Base-by-base conservation (phyloP, 2,113 vertebrate species). In the Rhineura floridana region DNA sequence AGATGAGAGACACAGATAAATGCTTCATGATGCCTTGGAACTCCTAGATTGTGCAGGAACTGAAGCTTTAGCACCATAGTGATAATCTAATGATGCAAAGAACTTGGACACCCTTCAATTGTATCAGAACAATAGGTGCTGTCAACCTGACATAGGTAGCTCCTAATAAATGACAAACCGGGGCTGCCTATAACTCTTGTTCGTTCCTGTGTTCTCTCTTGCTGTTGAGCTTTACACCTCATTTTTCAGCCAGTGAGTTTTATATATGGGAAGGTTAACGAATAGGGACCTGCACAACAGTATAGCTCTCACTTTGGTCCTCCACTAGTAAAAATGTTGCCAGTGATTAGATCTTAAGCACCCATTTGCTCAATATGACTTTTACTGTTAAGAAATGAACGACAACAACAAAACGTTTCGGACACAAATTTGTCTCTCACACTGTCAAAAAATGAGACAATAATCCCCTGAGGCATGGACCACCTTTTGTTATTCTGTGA, bases 1-100 rank as follows among this genome's bases (percentile, higher is more conserved):
- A 96, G 94, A 96, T 95, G 93, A 94, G 86, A 93, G 93, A 75
- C 4, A 55, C 83, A 93, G 94, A 94, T 95, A 95, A 86, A 92
- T 52, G 87, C 90, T 86, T 93, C 80, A 82, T 10, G 90, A 87
- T 91, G 81, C 72, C 81, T 88, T 70, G 48, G 77, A 77, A 67
- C 59, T 69, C 72, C 59, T 77, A 17, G 87, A 91, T 70, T 90
- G 90, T 91, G 75, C 87, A 79, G 77, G 87, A 96, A 96, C 92
- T 83, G 93, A 86, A 93, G 92, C 83, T 84, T 0, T 0, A 78
- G 94, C 46, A 77, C 93, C 93, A 93, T 93, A 92, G 95, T 81
- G 91, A 95, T 95, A 96, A 95, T 95, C 95, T 94, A 95, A 95
- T 85, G 93, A 96, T 94, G 94, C 91, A 94, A 92, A 96, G 81